Evolutionary conservation across 92 coral and sea anemone species (phyloP).

Genomic region (Epizoanthus stellaris): DNA sequence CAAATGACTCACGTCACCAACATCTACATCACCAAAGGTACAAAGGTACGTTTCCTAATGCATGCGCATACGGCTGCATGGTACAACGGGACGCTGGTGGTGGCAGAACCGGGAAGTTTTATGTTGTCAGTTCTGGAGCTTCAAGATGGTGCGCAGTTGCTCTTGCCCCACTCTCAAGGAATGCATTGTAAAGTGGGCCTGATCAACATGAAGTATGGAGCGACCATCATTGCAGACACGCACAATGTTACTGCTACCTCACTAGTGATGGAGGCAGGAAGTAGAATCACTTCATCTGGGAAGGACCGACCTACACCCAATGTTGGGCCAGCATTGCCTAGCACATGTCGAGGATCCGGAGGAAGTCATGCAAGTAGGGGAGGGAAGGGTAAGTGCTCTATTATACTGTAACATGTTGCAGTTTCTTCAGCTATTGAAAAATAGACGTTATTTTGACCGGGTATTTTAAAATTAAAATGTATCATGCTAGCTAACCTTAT

Average conservation of each 20-base stretch:
- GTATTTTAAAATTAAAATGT: too few species aligned
- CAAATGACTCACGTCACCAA: constrained; percentile 66
- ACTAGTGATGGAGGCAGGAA: constrained; percentile 66
- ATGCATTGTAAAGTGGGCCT: constrained; percentile 61
- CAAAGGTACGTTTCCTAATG: constrained; percentile 44
- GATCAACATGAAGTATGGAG: constrained; percentile 66
- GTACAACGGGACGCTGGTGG: constrained; percentile 47
- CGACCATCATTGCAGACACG: constrained; percentile 60
- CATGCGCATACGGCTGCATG: constrained; percentile 62
- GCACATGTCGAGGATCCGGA: constrained; percentile 63
- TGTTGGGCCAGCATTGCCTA: constrained; percentile 44
- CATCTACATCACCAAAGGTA: constrained; percentile 47
- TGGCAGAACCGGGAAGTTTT: constrained; percentile 53
- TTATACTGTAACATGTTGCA: background rate
- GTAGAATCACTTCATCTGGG: constrained; percentile 65
- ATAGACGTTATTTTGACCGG: too few species aligned
- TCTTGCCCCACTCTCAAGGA: constrained; percentile 60
- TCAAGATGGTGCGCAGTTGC: constrained; percentile 67
- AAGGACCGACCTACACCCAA: constrained; percentile 52
- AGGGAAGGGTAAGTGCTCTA: constrained; percentile 49
- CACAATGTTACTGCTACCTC: constrained; percentile 66
- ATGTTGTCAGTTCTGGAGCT: constrained; percentile 63
- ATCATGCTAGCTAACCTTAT: too few species aligned
- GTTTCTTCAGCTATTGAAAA: background rate
- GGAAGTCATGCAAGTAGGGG: constrained; percentile 73